These are phyloP conservation scores for Tenrec ecaudatus DNA, from an alignment of 2,113 vertebrate species.

Conservation along the genomic window DNA sequence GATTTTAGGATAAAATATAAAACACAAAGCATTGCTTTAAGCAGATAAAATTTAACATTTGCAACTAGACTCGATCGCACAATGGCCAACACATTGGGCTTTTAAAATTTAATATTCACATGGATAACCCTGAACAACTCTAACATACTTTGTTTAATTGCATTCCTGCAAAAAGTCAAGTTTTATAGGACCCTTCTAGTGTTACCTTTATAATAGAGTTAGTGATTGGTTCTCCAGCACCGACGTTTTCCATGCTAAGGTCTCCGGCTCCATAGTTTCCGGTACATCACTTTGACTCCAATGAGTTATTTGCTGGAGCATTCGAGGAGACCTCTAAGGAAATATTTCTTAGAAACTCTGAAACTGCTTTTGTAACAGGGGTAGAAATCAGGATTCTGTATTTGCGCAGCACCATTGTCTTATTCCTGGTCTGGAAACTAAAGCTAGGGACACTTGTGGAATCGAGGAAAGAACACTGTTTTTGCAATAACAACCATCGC, in stretches of 20 bases:
- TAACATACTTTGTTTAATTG: background rate
- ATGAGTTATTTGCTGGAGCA: background rate
- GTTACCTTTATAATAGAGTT: background rate
- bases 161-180: slow-evolving; percentile 4
- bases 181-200: background rate
- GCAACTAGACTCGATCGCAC: background rate
- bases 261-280: slow-evolving; percentile 22
- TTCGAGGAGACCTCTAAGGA: slow-evolving; percentile 7
- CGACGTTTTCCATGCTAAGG: slow-evolving; percentile 28
- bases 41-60: slow-evolving; percentile 12
- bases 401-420: slow-evolving; percentile 10
- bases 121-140: background rate
- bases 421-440: background rate
- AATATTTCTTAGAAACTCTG: slow-evolving; percentile 20
- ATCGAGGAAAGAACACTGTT: background rate
- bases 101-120: slow-evolving; percentile 18
- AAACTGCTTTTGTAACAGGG: background rate
- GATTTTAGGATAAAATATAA: background rate
- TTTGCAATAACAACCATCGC: background rate
- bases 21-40: background rate
- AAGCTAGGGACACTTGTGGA: background rate
- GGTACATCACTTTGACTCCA: slow-evolving; percentile 1
- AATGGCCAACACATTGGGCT: no score
- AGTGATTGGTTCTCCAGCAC: no score
- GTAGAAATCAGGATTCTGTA: slow-evolving; percentile 38